A percentile compares a stretch with the other conserved stretches of the same genome.
Evolutionary conservation across 2,113 vertebrate species (phyloP).

Genomic region (Phainopepla nitens): DNA sequence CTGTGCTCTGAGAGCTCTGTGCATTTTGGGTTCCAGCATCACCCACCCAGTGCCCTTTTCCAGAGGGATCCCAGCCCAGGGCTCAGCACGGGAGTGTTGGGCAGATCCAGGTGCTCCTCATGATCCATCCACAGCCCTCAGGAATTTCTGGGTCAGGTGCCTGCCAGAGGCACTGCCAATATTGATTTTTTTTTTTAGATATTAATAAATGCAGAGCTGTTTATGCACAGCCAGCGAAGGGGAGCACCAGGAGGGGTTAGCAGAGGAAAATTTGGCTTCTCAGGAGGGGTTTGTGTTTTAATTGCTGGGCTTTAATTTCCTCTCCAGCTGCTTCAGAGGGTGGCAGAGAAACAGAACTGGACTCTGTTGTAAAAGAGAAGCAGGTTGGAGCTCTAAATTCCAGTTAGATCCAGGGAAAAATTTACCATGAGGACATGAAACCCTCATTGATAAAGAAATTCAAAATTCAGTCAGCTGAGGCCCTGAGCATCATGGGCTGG

Average conservation of each 20-base stretch:
- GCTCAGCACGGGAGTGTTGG: rapidly evolving
- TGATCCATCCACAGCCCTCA: neutral
- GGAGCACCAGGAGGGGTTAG: neutral
- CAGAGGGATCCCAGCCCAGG: neutral
- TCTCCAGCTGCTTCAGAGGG: neutral
- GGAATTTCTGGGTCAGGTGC: neutral
- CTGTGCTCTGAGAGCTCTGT: too few relatives aligned
- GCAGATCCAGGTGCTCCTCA: rapidly evolving
- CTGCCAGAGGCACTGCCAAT: neutral
- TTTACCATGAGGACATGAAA: neutral
- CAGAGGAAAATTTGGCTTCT: neutral
- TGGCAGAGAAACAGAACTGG: neutral
- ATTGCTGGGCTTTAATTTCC: neutral
- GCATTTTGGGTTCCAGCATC: neutral
- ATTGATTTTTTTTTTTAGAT: neutral
- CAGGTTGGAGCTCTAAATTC: neutral
- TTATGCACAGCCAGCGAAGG: neutral
- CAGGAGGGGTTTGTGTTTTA: neutral
- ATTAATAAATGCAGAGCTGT: neutral
- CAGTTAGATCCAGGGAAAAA: neutral
- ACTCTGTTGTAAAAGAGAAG: rapidly evolving
- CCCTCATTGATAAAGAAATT: neutral
- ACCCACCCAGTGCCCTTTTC: neutral
- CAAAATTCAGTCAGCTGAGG: neutral
- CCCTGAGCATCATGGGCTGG: neutral